phyloP scores from a whole-genome alignment of 2,888 invertebrate genomes.

The Ceraclea dissimilis region DNA sequence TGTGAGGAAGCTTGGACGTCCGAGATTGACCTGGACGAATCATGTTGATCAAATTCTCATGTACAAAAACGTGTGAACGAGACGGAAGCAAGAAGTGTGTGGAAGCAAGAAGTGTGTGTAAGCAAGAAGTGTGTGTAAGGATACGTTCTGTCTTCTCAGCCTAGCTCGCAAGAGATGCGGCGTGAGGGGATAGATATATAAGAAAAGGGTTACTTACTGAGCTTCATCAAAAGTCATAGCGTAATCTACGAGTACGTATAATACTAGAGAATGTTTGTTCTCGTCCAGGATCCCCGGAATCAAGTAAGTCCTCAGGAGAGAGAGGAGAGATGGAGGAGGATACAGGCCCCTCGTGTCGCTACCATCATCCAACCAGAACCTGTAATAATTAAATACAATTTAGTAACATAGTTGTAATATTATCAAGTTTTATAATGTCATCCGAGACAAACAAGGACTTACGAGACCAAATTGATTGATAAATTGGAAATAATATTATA shows the following conservation, averaged over 20 bases:
- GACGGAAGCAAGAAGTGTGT: too few species aligned
- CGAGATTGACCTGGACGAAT: too few species aligned
- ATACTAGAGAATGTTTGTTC: slow-evolving; percentile 69
- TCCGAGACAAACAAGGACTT: neutral
- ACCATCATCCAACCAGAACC: slow-evolving; percentile 60
- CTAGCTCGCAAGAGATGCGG: too few species aligned
- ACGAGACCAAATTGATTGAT: too few species aligned
- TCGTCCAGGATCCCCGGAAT: slow-evolving; percentile 57
- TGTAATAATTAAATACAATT: slow-evolving; percentile 27
- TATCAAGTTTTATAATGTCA: neutral
- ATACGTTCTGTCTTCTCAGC: too few species aligned
- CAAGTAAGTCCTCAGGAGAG: slow-evolving; percentile 67
- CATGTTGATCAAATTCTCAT: too few species aligned
- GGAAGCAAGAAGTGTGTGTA: too few species aligned
- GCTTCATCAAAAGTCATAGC: slow-evolving; percentile 60
- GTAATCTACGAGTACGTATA: slow-evolving; percentile 78
- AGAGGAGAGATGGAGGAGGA: slow-evolving; percentile 77
- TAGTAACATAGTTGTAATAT: neutral
- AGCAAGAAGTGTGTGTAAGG: too few species aligned
- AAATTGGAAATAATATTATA: too few species aligned
- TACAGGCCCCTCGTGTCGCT: slow-evolving; percentile 56
- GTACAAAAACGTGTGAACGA: too few species aligned
- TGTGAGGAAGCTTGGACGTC: too few species aligned
- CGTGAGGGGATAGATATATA: too few species aligned
- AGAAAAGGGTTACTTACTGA: slow-evolving; percentile 32